These are phyloP conservation scores for Scaptomyza parva DNA, from an alignment of 2,888 invertebrate species.

Conservation along the genomic window DNA sequence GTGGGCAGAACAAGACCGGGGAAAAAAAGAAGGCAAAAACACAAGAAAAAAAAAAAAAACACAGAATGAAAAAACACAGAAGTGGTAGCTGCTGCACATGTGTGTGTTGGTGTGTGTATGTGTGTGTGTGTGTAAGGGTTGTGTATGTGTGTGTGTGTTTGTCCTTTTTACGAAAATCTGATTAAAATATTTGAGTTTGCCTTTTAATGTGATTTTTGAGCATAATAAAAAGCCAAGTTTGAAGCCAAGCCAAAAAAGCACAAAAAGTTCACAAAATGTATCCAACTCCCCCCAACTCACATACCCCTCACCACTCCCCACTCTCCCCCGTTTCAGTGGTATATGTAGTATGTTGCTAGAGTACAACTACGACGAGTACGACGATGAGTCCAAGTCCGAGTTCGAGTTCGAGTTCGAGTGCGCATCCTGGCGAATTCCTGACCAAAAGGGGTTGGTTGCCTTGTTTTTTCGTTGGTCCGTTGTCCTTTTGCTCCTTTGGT, in stretches of 20 bases:
- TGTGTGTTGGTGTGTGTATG: conserved; percentile 26
- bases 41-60: conserved; percentile 48
- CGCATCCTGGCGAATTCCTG: conserved; percentile 29
- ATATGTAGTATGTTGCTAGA: conserved; percentile 9
- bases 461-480: conserved; percentile 26
- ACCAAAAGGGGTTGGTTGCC: conserved; percentile 32
- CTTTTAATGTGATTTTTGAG: conserved; percentile 84
- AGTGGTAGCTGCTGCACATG: conserved; percentile 28
- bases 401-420: conserved; percentile 25
- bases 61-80: conserved; percentile 19
- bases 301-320: background rate
- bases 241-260: conserved; percentile 46
- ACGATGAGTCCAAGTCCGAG: conserved; percentile 8
- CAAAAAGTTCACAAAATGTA: conserved; percentile 52
- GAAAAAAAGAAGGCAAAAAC: conserved; percentile 23
- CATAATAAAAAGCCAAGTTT: conserved; percentile 79
- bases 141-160: conserved; percentile 52
- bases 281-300: conserved; percentile 6
- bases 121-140: conserved; percentile 32
- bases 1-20: conserved; percentile 31
- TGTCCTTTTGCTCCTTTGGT: conserved; percentile 27
- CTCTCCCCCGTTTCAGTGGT: conserved; percentile 1
- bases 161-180: conserved; percentile 82
- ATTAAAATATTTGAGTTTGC: conserved; percentile 84
- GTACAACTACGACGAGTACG: too few relatives aligned